Conservation (phyloP, 2,113 vertebrate species). For the Ardeotis arabs region DNA sequence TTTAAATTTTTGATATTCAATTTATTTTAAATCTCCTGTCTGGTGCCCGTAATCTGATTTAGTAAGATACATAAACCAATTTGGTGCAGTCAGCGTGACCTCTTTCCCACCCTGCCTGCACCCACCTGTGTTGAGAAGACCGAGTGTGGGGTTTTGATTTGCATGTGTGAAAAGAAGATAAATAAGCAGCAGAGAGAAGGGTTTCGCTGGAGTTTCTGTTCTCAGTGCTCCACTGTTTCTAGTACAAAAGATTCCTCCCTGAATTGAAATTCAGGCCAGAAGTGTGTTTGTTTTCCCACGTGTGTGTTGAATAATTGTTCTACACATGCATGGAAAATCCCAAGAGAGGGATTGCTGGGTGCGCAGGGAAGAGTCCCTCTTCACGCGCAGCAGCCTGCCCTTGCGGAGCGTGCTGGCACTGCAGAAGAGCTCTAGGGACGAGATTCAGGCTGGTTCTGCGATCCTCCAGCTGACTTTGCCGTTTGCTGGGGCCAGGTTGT, state of each 20-base stretch:
- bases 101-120: background rate
- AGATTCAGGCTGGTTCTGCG: background rate
- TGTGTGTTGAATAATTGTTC: background rate
- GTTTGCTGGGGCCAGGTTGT: background rate
- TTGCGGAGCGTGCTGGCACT: too few species aligned
- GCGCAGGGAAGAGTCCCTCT: too few species aligned
- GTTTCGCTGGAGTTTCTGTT: background rate
- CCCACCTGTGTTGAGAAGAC: background rate
- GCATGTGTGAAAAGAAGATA: background rate
- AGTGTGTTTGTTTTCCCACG: background rate
- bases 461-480: accelerated
- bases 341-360: background rate
- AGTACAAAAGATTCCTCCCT: background rate
- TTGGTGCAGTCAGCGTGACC: background rate
- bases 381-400: background rate
- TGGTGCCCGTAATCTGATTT: background rate
- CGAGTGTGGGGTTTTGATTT: background rate
- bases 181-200: background rate
- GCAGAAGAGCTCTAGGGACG: background rate
- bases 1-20: constrained; percentile 55
- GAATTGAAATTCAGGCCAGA: background rate
- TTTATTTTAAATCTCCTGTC: constrained; percentile 34
- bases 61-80: background rate
- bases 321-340: background rate
- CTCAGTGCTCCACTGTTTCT: background rate